A percentile compares a stretch with the other conserved stretches of the same genome.
phyloP scores from a whole-genome alignment of 2,888 invertebrate species.

The Ophion slaviceki region DNA sequence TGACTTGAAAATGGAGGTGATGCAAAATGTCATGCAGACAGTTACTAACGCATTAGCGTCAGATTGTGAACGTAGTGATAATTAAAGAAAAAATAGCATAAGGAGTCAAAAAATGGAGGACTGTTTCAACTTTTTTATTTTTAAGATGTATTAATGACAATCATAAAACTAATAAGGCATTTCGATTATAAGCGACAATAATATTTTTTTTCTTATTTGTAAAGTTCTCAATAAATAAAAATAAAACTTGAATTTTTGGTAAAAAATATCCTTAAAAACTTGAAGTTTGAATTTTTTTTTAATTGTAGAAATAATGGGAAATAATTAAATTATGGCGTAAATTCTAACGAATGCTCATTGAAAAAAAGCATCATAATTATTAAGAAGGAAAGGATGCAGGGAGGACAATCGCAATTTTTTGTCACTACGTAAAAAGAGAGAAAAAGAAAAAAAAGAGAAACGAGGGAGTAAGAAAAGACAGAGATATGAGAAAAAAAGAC shows the following conservation, averaged over 20 bases:
- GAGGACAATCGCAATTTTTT: background rate
- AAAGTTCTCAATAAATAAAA: constrained; percentile 3
- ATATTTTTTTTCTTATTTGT: constrained; percentile 19
- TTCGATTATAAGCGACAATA: constrained; percentile 17
- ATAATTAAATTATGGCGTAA: constrained; percentile 9
- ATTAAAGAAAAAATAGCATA: too few species aligned
- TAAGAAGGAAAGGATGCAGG: constrained; percentile 10
- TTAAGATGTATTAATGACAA: constrained; percentile 17
- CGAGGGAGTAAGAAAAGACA: too few species aligned
- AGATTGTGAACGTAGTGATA: too few species aligned
- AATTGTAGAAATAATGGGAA: constrained; percentile 16
- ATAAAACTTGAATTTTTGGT: too few species aligned
- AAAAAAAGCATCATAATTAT: background rate
- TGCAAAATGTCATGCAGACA: too few species aligned
- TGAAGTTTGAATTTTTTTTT: constrained; percentile 4
- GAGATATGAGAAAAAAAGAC: too few species aligned
- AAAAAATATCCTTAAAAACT: constrained; percentile 6
- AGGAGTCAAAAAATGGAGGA: too few species aligned
- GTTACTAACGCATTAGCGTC: too few species aligned
- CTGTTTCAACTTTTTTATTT: too few species aligned
- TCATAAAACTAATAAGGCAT: constrained; percentile 19
- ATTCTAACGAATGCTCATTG: constrained; percentile 4
- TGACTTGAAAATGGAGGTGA: too few species aligned
- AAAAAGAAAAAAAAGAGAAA: too few species aligned
- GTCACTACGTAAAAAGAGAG: background rate